A percentile compares a stretch with the other conserved stretches of the same genome.
phyloP scores from a whole-genome alignment of 2,888 invertebrate species.

The Neoaliturus tenellus region DNA sequence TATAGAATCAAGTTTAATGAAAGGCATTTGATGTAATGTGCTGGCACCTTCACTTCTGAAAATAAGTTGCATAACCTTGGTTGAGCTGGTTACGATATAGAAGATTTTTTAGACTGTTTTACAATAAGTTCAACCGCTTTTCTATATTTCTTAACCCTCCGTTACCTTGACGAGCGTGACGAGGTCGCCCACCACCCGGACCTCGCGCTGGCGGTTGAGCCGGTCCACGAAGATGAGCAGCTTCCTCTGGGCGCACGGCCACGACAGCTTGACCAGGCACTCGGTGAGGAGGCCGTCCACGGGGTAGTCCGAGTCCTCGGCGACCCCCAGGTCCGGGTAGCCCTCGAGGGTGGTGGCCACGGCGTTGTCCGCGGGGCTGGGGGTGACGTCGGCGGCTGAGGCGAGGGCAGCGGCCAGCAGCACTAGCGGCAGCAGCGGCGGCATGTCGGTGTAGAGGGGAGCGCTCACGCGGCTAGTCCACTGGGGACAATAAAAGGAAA shows the following conservation, averaged over 20 bases:
- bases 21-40: too few species aligned
- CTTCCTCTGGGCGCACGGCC: slow-evolving; percentile 76
- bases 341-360: not conserved
- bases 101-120: too few species aligned
- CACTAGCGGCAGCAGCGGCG: not conserved
- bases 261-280: slow-evolving; percentile 76
- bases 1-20: too few species aligned
- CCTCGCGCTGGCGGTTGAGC: slow-evolving; percentile 74
- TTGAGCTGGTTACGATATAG: too few species aligned
- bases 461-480: not conserved
- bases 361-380: not conserved
- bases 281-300: slow-evolving; percentile 75
- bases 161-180: slow-evolving; percentile 69
- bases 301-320: slow-evolving; percentile 59
- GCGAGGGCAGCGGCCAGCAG: not conserved
- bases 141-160: too few species aligned
- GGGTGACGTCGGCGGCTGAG: not conserved
- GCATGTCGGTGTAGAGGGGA: not conserved
- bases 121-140: too few species aligned
- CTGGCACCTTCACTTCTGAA: too few species aligned
- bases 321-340: not conserved
- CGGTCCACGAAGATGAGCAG: slow-evolving; percentile 76
- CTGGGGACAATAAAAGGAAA: too few species aligned
- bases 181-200: slow-evolving; percentile 76
- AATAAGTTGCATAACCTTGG: too few species aligned